These are phyloP conservation scores for Arctopsyche grandis DNA, from an alignment of 1,140 invertebrate genomes.

Conservation along the genomic window DNA sequence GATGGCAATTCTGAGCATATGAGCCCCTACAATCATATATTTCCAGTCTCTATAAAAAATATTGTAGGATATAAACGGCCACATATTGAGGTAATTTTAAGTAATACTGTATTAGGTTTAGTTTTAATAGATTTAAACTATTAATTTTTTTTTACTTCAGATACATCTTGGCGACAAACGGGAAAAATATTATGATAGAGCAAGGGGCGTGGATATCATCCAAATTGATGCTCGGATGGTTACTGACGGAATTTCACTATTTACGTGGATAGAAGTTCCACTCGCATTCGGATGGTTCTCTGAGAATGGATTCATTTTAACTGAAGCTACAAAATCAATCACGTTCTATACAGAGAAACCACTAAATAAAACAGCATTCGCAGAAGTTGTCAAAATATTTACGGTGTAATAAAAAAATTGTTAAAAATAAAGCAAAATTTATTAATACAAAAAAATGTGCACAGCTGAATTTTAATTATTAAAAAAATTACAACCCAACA, in stretches of 20 bases:
- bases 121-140: constrained; percentile 19
- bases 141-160: constrained; percentile 35
- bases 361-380: constrained; percentile 10
- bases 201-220: neutral
- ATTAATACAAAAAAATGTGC: neutral
- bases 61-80: constrained; percentile 48
- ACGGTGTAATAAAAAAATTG: neutral
- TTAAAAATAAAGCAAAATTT: constrained; percentile 3
- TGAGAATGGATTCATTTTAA: constrained; percentile 50
- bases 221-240: constrained; percentile 37
- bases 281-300: constrained; percentile 47
- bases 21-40: constrained; percentile 52
- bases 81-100: constrained; percentile 44
- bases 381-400: neutral
- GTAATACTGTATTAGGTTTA: neutral
- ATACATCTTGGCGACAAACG: constrained; percentile 12
- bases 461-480: too few relatives aligned
- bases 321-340: constrained; percentile 42
- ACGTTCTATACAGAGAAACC: constrained; percentile 8
- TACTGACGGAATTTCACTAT: constrained; percentile 44
- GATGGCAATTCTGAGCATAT: constrained; percentile 32
- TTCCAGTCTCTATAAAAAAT: constrained; percentile 45
- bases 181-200: too few relatives aligned
- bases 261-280: constrained; percentile 47
- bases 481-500: too few relatives aligned